Evolutionary conservation across 2,797 vertebrate species (phyloP), one percentile per base, ranked within the genome.

Genomic region (Pelochelys cantorii): DNA sequence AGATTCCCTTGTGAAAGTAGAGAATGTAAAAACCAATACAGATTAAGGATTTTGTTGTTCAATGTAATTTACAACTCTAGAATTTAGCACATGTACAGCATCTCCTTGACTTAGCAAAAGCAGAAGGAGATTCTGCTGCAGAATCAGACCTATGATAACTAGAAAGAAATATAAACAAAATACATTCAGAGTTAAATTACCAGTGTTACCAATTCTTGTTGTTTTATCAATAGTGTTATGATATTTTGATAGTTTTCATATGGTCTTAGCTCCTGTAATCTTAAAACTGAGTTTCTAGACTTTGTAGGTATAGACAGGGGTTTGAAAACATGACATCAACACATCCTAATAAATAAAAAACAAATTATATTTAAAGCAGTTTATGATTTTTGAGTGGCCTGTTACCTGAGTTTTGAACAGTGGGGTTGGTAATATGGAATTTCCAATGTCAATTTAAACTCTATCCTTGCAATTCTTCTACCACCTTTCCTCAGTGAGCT

Each of bases 121-220:
- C 12, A 18, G 18, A 71, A 22, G 62, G 31, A 65, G 23, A 13
- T 37, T 42, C 34, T 74, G 71, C 23, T 22, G 22, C 12, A 74
- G 71, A 22, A 42, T n/a, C 17, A 17, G 17, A 17, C 31, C 18
- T 12, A 42, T 42, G 22, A 42, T 37, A 42, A 42, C 18, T 74
- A 42, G 37, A 74, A 42, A 74, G 5, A 25, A 60, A 91, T 31
- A 20, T 87, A 83, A 77, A 29, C 5, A 81, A 62, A 90, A 94
- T 48, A 91, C 91, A 86, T 87, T 94, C 85, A 57, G 55, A 68
- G 20, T 54, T 84, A 84, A 85, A 79, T 88, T 88, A 89, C 81
- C 15, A 84, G 83, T 91, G 79, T 65, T 89, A 14, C 1, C 81
- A 56, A 74, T 29, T 93, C 2, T n/a, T 89, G n/a, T 75, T 84